These are phyloP conservation scores for Thamnophis elegans DNA, from an alignment of 2,797 vertebrate genomes.

Conservation along the genomic window DNA sequence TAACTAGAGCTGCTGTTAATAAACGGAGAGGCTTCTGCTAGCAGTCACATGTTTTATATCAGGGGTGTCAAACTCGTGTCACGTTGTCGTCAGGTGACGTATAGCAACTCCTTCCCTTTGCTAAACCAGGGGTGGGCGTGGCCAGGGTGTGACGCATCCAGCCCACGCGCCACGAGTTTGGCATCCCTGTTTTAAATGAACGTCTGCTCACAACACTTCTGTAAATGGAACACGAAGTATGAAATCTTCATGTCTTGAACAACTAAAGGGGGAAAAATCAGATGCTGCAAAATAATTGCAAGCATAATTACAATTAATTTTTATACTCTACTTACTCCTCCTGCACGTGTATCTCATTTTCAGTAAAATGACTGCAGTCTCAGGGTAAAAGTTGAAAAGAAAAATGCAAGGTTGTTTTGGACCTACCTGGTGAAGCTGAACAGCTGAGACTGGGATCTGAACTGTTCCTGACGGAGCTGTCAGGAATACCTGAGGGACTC, in stretches of 20 bases:
- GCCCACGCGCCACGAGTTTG: too few relatives aligned
- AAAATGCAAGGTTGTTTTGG: background rate
- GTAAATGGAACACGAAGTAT: background rate
- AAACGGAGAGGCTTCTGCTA: background rate
- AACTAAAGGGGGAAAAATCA: background rate
- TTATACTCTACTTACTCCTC: background rate
- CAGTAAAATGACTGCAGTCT: background rate
- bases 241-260: background rate
- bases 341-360: background rate
- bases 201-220: background rate
- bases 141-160: too few relatives aligned
- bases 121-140: too few relatives aligned
- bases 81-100: too few relatives aligned
- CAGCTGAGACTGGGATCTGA: constrained; percentile 94
- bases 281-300: background rate
- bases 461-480: constrained; percentile 92
- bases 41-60: background rate
- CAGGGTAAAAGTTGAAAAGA: background rate
- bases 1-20: background rate
- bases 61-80: too few relatives aligned
- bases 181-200: background rate
- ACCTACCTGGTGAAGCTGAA: constrained; percentile 97
- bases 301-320: background rate
- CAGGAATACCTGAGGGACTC: constrained; percentile 93
- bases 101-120: too few relatives aligned